phyloP scores from a whole-genome alignment of 1,140 invertebrate species.

The Druon quercuslanigerum region DNA sequence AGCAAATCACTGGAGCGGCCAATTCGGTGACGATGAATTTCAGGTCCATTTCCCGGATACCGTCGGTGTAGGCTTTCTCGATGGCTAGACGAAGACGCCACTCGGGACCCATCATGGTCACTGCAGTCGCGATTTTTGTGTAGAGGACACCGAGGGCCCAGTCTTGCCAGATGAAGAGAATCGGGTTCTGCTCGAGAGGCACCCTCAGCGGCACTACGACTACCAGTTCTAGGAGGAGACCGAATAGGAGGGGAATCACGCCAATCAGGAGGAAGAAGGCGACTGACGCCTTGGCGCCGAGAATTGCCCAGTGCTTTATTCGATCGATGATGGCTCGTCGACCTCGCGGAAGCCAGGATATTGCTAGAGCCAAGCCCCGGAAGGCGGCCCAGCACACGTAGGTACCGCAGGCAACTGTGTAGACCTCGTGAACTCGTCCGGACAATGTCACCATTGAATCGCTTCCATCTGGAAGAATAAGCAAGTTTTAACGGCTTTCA shows the following conservation, averaged over 20 bases:
- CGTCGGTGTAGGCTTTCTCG: conserved; percentile 93
- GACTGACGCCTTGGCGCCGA: conserved; percentile 82
- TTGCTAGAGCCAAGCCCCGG: conserved; percentile 85
- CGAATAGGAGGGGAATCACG: conserved; percentile 94
- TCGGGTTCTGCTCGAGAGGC: conserved; percentile 93
- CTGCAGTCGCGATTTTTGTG: conserved; percentile 97
- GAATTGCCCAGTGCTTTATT: conserved; percentile 84
- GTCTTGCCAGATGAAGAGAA: conserved; percentile 97
- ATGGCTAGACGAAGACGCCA: conserved; percentile 93
- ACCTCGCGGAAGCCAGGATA: conserved; percentile 92
- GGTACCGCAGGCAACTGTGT: conserved; percentile 95
- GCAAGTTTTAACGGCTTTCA: neutral
- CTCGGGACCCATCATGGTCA: conserved; percentile 98
- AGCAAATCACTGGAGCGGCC: conserved; percentile 91
- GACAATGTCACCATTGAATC: conserved; percentile 67
- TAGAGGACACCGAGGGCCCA: conserved; percentile 97
- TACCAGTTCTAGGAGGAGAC: conserved; percentile 92
- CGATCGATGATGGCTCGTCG: conserved; percentile 85
- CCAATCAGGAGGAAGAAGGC: conserved; percentile 89
- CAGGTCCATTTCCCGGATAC: conserved; percentile 94
- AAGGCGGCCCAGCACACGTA: conserved; percentile 94
- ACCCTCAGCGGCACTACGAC: conserved; percentile 95
- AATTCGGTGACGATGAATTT: conserved; percentile 90
- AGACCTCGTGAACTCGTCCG: conserved; percentile 92
- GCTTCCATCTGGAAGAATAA: conserved; percentile 55